Percentiles rank a stretch among this genome's conserved stretches.
Evolutionary conservation across 2,113 vertebrate genomes (phyloP).

Genomic region (Pogona vitticeps): DNA sequence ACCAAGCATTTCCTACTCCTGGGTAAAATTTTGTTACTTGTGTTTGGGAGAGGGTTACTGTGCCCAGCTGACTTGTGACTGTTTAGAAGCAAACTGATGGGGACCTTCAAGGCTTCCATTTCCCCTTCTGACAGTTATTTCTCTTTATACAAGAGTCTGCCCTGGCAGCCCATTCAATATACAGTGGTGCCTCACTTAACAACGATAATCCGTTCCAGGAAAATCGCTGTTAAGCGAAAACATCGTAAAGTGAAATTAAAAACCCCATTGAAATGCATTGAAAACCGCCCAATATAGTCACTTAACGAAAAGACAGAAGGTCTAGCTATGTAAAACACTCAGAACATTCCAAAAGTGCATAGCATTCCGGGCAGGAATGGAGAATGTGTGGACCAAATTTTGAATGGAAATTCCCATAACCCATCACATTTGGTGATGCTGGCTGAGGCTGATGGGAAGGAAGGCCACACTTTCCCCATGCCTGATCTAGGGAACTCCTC

Average conservation of each 20-base stretch:
- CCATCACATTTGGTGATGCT: not conserved
- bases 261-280: too few relatives aligned
- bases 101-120: too few relatives aligned
- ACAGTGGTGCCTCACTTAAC: too few relatives aligned
- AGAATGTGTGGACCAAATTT: not conserved
- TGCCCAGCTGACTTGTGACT: too few relatives aligned
- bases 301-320: not conserved
- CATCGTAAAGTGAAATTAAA: too few relatives aligned
- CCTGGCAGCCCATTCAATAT: too few relatives aligned
- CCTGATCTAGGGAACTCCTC: not conserved
- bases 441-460: not conserved
- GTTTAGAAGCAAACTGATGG: too few relatives aligned
- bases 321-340: not conserved
- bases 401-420: not conserved
- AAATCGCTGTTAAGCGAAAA: too few relatives aligned
- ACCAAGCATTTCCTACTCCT: not conserved
- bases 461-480: not conserved
- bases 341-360: not conserved
- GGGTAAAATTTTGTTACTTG: not conserved
- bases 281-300: not conserved
- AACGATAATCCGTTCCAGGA: too few relatives aligned
- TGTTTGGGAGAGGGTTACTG: too few relatives aligned
- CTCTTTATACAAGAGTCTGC: too few relatives aligned
- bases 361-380: not conserved
- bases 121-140: too few relatives aligned